Base-by-base conservation (phyloP, 2,113 vertebrate genomes). In the Vanacampus margaritifer region DNA sequence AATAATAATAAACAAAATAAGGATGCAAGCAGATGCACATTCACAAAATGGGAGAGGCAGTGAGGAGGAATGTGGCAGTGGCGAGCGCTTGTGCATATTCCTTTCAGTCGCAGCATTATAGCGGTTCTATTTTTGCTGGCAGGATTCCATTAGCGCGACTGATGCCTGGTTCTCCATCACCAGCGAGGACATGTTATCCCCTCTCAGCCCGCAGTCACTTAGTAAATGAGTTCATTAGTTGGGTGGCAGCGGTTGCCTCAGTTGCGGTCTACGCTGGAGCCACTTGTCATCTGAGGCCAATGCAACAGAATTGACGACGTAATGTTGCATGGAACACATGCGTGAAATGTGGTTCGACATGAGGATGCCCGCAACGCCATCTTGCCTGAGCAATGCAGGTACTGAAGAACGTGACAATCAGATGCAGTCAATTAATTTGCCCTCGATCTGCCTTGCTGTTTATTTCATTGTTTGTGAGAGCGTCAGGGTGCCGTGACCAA, bases 141-240 rank as follows among this genome's bases (percentile, higher is more conserved):
- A 84, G 89, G 86, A 81, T 89, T 89, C 84, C 88, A 92, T 91
- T 90, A 91, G 81, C 85, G 77, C 89, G 89, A 91, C 86, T 87
- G 90, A 89, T 91, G 87, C 70, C 71, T 68, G 79, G 81, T 80
- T 80, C 75, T 82, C 80, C 82, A 85, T 89, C 87, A 88, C 80
- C 80, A 78, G 32, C 61, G 74, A 87, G 83, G 81, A 86, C 82
- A 51, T 81, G 84, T 69, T 80, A 76, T 82, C 85, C 81, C 78
- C 72, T 65, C 17, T 73, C 81, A 80, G 88, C 75, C 80, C 61
- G 77, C 81, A 79, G 72, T 75, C 79, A 89, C 87, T 89, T 85
- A 88, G 88, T 86, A 87, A 89, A 89, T 87, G 79, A 89, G 84
- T 86, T 91, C 87, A 90, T 91, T 89, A 91, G 85, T 74, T 75